Base-by-base conservation (phyloP, 2,888 invertebrate genomes). In the Drosophila leonis region DNA sequence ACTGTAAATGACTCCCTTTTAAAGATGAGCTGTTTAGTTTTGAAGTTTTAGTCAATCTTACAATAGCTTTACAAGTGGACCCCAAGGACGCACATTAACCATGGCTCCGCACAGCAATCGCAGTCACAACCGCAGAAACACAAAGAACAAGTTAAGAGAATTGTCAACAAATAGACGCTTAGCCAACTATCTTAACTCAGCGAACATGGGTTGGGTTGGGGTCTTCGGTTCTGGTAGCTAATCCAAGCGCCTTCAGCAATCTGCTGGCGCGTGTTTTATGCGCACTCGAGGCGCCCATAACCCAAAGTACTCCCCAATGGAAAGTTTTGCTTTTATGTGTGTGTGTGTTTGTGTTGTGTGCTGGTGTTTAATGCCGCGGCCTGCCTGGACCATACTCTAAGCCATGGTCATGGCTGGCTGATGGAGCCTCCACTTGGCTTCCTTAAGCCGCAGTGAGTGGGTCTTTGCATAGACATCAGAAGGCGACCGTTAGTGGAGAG, bases 221-320 rank as follows among this genome's bases (percentile, higher is more conserved):
- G 27, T 39, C 10, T 39, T 20, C n/a, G 29, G 20, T 37, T 42
- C 44, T 49, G 44, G 35, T n/a, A 56, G 59, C 63, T 51, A 56
- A 59, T 62, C 62, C 55, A 42, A 60, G 59, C 41, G 72, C 78
- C 78, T 80, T 72, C 67, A 77, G 86, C 86, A 83, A 88, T 75
- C 73, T 77, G 78, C 65, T 52, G 49, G 78, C 75, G 72, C 78
- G 76, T 78, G 76, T 86, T 84, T 84, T 88, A 88, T 88, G 84
- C 72, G 66, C 78, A 78, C 84, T 88, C 84, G 56, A 79, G 84
- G 83, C 86, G 75, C 71, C 78, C 80, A 87, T 87, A 82, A 82
- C 69, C 72, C 65, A 77, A 89, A 87, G 86, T 89, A 78, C 74
- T 89, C 86, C 86, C 86, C 77, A 71, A 69, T 80, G 86, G 67